Conservation (phyloP, 1,140 invertebrate genomes). For the Pachyrhynchus sulphureomaculatus region DNA sequence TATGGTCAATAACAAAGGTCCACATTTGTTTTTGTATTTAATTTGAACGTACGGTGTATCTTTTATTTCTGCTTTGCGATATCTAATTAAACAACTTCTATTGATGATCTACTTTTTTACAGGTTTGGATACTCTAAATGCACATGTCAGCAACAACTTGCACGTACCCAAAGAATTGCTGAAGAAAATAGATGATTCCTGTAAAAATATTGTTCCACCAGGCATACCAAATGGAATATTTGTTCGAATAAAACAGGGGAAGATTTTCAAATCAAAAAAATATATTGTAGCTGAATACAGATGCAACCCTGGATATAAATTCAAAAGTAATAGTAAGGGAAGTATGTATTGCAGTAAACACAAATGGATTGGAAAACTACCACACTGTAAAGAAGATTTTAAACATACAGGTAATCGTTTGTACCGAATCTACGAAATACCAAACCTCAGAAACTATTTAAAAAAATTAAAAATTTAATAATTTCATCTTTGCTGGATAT, state of each 20-base stretch:
- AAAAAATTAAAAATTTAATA: too few relatives aligned
- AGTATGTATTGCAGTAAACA: conserved; percentile 20
- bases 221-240: conserved; percentile 16
- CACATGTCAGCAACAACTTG: background rate
- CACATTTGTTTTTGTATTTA: too few relatives aligned
- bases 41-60: too few relatives aligned
- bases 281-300: conserved; percentile 22
- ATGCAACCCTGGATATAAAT: conserved; percentile 10
- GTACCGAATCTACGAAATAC: too few relatives aligned
- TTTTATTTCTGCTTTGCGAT: too few relatives aligned
- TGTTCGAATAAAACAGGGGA: conserved; percentile 16
- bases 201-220: conserved; percentile 3
- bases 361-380: conserved; percentile 19
- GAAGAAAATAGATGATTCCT: conserved; percentile 13
- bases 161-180: background rate
- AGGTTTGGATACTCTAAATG: background rate
- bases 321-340: background rate
- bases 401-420: too few relatives aligned
- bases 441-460: too few relatives aligned
- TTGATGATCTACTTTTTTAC: too few relatives aligned
- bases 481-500: too few relatives aligned
- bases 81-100: too few relatives aligned
- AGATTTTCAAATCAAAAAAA: background rate
- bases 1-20: too few relatives aligned
- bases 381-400: conserved; percentile 35